Evolutionary conservation across 2,113 vertebrate species (phyloP), one percentile per base, ranked within the genome.

Genomic region (Rhipidura dahli): DNA sequence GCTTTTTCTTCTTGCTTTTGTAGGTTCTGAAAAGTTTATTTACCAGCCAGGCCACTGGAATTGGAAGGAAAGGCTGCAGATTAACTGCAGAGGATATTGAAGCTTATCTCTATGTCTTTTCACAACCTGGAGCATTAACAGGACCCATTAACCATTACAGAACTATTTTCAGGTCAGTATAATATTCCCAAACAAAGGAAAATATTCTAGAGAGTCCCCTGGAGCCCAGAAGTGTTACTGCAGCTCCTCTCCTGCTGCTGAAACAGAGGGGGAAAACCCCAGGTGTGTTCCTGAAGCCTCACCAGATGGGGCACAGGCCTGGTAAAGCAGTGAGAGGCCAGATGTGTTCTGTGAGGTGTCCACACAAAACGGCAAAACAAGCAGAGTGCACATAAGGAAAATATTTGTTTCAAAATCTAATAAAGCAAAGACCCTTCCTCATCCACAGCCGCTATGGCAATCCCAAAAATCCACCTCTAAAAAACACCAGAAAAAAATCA

Each of bases 131-230:
- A 94, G 99, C 99, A 54, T 97, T 99, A 91, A 99, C 98, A 11
- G 99, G 99, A 78, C 99, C 99, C 57, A 99, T 99, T 93, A 99
- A 99, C 97, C 99, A 99, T 87, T 99, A 98, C 96, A 99, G 99
- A 96, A 99, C 98, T 95, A 98, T 99, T 85, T 99, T 99, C 98
- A 99, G 99, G 99, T 99, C 72, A 97, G 97, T 96, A 27, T 39
- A 87, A 81, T 54, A 42, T 65, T 91, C 50, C 70, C 39, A 75
- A 40, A 30, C 28, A 54, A 59, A 95, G 86, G 50, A 89, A 89
- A 88, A 88, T 50, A 70, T 75, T 79, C 39, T 39, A 68, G 45
- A 85, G 59, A 51, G 35, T 77, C 56, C 47, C 24, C 54, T 88
- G 73, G 76, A 94, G 53, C 75, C 61, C 37, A 50, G 26, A 37